Conservation (phyloP, 1,140 invertebrate genomes). For the Hesperophylax magnus region DNA sequence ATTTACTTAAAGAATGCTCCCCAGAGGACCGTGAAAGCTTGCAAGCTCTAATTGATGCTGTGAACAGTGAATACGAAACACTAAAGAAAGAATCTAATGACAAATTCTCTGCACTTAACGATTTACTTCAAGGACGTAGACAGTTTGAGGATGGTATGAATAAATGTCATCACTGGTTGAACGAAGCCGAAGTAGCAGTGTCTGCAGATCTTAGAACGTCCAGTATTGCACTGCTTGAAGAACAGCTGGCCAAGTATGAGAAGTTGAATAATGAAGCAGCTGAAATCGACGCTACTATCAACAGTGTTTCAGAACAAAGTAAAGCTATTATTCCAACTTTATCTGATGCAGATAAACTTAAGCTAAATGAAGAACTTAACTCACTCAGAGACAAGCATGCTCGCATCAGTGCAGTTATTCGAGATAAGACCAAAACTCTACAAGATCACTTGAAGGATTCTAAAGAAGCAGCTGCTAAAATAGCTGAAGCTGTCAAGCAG, state of each 20-base stretch:
- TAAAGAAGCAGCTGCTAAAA: slow-evolving; percentile 81
- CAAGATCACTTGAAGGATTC: slow-evolving; percentile 84
- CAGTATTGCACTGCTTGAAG: slow-evolving; percentile 85
- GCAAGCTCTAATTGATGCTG: slow-evolving; percentile 77
- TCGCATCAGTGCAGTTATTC: slow-evolving; percentile 80
- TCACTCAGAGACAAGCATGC: slow-evolving; percentile 83
- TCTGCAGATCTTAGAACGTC: slow-evolving; percentile 84
- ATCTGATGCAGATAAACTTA: slow-evolving; percentile 88
- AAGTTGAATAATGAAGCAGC: slow-evolving; percentile 83
- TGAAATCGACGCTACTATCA: slow-evolving; percentile 78
- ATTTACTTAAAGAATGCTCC: slow-evolving; percentile 85
- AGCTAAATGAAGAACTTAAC: slow-evolving; percentile 83
- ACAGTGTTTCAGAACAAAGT: slow-evolving; percentile 83
- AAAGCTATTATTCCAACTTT: slow-evolving; percentile 84
- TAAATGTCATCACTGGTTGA: slow-evolving; percentile 87
- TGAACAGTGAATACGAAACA: slow-evolving; percentile 79
- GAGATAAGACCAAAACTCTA: slow-evolving; percentile 80
- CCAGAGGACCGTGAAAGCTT: slow-evolving; percentile 78
- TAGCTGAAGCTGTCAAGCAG: slow-evolving; percentile 85
- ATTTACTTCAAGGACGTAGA: slow-evolving; percentile 82
- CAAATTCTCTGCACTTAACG: slow-evolving; percentile 80
- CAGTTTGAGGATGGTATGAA: slow-evolving; percentile 86
- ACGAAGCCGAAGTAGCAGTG: slow-evolving; percentile 88
- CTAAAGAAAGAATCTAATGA: slow-evolving; percentile 81
- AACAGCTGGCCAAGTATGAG: slow-evolving; percentile 88